Conservation (phyloP, 2,113 vertebrate genomes). For the Capra hircus region DNA sequence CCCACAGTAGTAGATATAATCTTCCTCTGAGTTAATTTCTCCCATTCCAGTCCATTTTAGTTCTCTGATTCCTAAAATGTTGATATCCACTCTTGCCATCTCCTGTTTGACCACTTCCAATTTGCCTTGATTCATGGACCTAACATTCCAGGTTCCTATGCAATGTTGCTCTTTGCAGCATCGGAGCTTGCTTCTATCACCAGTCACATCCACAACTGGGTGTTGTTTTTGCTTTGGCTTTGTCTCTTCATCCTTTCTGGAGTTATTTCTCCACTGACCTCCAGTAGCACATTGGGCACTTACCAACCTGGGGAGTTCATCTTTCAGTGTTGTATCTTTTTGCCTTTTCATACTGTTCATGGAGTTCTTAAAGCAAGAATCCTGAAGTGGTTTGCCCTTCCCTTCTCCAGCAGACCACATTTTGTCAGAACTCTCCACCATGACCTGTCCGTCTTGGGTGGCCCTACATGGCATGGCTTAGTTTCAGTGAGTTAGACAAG, state of each 20-base stretch:
- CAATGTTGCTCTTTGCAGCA: neutral
- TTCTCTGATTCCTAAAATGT: neutral
- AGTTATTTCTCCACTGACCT: neutral
- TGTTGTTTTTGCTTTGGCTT: neutral
- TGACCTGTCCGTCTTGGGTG: neutral
- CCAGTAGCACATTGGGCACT: neutral
- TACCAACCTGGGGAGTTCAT: neutral
- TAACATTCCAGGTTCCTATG: neutral
- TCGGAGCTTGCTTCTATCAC: neutral
- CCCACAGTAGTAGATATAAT: neutral
- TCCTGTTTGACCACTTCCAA: neutral
- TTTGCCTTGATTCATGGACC: neutral
- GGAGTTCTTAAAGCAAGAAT: neutral
- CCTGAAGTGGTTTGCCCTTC: neutral
- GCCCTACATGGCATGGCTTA: neutral
- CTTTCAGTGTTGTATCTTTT: neutral
- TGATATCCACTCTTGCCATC: neutral
- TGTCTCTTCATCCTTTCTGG: neutral
- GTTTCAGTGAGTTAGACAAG: neutral
- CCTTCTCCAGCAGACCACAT: neutral
- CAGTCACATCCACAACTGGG: neutral
- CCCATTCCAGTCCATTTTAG: neutral
- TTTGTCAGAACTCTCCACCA: neutral
- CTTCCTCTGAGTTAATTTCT: neutral
- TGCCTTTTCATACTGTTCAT: neutral